Base-by-base conservation (phyloP, 2,888 invertebrate genomes). In the Agrypnus murinus region DNA sequence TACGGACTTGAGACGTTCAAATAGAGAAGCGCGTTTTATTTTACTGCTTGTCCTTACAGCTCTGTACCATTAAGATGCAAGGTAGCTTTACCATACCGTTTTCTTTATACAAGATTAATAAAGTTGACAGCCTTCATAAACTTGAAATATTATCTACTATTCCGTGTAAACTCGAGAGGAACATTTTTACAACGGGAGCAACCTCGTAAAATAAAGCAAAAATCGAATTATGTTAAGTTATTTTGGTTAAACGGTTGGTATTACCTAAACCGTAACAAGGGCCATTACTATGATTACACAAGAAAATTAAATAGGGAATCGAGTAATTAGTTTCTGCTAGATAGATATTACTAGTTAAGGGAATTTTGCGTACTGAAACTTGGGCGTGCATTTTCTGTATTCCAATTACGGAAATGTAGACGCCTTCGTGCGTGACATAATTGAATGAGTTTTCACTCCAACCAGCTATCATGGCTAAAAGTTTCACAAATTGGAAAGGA, bases 1-100 rank as follows among this genome's bases (percentile, higher is more conserved):
- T 69, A 65, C 60, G 43, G 59, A 62, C 60, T 55, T 60, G 60
- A 67, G 48, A 45, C 67, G 67, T 60, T 62, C 60, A 60, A 60
- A 66, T 50, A 55, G 50, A 55, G 50, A 25, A 32, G 62, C 31
- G 50, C 34, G 48, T 38, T 48, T 58, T 66, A 58, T 59, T 59
- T 66, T 59, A 58, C 48, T 48, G 57, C 57, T 15, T 38, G 57
- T 57, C 9, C 38, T 15, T 36, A 57, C 34, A 57, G 38, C 38
- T 57, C 19, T 1, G 14, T 57, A 36, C 17, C 10, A 57, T 57
- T 43, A 43, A 59, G 43, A 55, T 36, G 55, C 55, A 55, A 55
- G 63, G 63, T 36, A 50, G 12, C 50, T 50, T 50, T 48, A 36
- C 32, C 36, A 12, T 46, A 34, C 34, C 32, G 15, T 48, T 62